These are phyloP conservation scores for Phrynocephalus forsythii DNA, from an alignment of 2,797 vertebrate genomes.

Conservation along the genomic window DNA sequence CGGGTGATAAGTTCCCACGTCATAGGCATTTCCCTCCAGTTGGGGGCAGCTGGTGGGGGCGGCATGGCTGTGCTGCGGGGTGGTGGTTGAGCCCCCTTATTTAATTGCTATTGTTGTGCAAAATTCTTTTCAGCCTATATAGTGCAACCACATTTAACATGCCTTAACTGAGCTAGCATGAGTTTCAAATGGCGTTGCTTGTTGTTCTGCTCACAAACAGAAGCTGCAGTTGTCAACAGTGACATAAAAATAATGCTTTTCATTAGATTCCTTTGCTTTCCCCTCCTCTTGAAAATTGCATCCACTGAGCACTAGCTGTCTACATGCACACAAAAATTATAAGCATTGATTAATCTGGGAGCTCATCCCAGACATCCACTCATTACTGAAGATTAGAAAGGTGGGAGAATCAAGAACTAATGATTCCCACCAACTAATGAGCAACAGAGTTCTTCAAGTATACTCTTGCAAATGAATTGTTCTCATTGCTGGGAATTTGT, in stretches of 20 bases:
- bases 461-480: slow-evolving; percentile 19
- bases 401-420: not conserved
- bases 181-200: slow-evolving; percentile 3
- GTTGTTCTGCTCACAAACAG: slow-evolving; percentile 3
- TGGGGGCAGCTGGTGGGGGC: too few species aligned
- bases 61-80: too few species aligned
- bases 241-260: slow-evolving; percentile 9
- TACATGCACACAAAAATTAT: slow-evolving; percentile 1
- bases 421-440: too few species aligned
- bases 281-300: slow-evolving; percentile 13
- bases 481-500: not conserved
- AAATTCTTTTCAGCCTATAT: not conserved
- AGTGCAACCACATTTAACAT: not conserved
- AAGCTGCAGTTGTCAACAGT: slow-evolving; percentile 4
- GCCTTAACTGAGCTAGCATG: not conserved
- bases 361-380: not conserved
- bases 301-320: not conserved
- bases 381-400: slow-evolving; percentile 5
- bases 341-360: not conserved
- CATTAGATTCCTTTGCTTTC: not conserved
- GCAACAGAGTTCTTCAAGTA: not conserved
- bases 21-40: too few species aligned
- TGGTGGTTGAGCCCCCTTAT: too few species aligned
- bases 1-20: too few species aligned
- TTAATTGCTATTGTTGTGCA: not conserved